Percentiles rank a stretch among this genome's conserved stretches.
phyloP scores from a whole-genome alignment of 2,113 vertebrate genomes.

The Cavia aperea region DNA sequence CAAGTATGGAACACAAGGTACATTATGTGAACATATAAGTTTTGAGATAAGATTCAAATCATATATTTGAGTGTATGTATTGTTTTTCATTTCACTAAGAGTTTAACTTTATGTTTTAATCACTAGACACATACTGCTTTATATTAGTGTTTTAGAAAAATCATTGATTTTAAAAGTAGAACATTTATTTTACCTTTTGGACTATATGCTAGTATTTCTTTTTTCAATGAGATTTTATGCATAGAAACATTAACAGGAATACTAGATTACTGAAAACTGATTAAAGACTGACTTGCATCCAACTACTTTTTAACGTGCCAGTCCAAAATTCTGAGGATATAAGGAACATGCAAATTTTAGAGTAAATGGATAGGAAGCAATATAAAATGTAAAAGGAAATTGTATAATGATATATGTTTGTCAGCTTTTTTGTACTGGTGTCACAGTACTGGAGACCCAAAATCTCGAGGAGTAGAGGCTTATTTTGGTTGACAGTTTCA shows the following conservation, averaged over 20 bases:
- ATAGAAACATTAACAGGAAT: background rate
- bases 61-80: background rate
- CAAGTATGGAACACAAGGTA: background rate
- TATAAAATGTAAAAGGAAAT: background rate
- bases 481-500: background rate
- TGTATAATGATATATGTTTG: rapidly evolving
- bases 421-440: background rate
- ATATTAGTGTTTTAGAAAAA: background rate
- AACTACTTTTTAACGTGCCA: background rate
- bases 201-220: background rate
- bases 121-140: background rate
- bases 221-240: background rate
- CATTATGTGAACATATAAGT: background rate
- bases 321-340: background rate
- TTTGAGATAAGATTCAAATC: background rate
- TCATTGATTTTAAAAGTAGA: background rate
- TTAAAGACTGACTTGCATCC: background rate
- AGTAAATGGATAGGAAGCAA: background rate
- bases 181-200: background rate
- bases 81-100: background rate
- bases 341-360: background rate
- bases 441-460: background rate
- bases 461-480: background rate
- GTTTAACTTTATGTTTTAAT: background rate
- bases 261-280: background rate